A percentile compares a stretch with the other conserved stretches of the same genome.
phyloP scores from a whole-genome alignment of 2,113 vertebrate genomes.

The Actenoides lindsayi region DNA sequence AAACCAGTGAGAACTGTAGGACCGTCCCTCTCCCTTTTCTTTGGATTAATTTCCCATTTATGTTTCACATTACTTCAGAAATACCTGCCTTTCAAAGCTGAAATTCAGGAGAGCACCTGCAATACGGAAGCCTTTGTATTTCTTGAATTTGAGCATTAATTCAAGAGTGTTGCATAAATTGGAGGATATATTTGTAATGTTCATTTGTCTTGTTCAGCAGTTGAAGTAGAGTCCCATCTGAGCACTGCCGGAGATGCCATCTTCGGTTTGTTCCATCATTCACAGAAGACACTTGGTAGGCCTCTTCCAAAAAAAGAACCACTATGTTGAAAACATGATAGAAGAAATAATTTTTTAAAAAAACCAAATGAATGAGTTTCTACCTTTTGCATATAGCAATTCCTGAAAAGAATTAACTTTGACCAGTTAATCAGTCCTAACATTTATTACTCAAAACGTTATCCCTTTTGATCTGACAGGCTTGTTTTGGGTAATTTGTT shows the following conservation, averaged over 20 bases:
- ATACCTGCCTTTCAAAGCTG: not conserved
- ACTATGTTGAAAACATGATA: not conserved
- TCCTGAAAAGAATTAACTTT: slow-evolving; percentile 84
- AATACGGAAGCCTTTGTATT: not conserved
- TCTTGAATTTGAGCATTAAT: not conserved
- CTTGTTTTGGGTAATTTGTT: slow-evolving; percentile 95
- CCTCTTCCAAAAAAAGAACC: not conserved
- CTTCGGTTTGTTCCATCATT: not conserved
- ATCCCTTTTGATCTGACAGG: slow-evolving; percentile 89
- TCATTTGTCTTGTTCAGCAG: not conserved
- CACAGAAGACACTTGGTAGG: not conserved
- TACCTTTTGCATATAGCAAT: slow-evolving; percentile 80
- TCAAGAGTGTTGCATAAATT: not conserved
- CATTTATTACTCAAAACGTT: slow-evolving; percentile 87
- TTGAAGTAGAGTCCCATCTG: not conserved
- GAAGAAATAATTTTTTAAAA: not conserved
- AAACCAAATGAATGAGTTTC: slow-evolving; percentile 69
- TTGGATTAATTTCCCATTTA: not conserved
- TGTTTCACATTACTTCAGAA: not conserved
- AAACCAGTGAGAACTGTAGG: not conserved
- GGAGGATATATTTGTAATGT: not conserved
- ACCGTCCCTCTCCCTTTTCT: not conserved
- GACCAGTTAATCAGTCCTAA: slow-evolving; percentile 89
- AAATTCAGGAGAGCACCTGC: not conserved
- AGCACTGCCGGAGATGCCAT: not conserved